Percentiles rank a stretch among this genome's conserved stretches.
Evolutionary conservation across 1,140 invertebrate species (phyloP).

Genomic region (Anagrus nilaparvatae): DNA sequence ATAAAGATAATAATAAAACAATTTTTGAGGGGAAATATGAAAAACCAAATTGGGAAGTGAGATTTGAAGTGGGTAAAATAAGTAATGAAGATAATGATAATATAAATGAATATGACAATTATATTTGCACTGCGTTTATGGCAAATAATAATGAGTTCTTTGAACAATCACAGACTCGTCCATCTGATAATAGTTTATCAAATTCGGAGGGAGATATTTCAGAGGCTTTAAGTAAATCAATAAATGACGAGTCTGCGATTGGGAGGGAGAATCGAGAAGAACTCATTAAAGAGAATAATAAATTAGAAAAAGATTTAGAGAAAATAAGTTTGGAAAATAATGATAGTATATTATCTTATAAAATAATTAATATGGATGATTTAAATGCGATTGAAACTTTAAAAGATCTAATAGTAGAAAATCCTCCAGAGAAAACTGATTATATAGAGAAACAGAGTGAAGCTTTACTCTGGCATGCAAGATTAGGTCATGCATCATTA

Average conservation of each 20-base stretch:
- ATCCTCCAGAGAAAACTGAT: conserved; percentile 4
- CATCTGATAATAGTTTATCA: conserved; percentile 1
- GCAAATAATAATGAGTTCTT: conserved; percentile 4
- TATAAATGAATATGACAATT: neutral
- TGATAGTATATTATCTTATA: too few relatives aligned
- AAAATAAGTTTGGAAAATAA: too few relatives aligned
- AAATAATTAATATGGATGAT: too few relatives aligned
- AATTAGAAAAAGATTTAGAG: too few relatives aligned
- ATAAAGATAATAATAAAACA: conserved; percentile 15
- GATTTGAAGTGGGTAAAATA: conserved; percentile 12
- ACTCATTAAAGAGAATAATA: conserved; percentile 7
- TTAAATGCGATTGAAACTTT: neutral
- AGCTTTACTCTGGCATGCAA: conserved; percentile 20
- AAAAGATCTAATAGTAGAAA: conserved; percentile 8
- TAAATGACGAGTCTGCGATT: conserved; percentile 15
- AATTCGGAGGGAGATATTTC: conserved; percentile 12
- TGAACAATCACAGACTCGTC: conserved; percentile 13
- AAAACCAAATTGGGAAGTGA: conserved; percentile 17
- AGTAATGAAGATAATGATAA: neutral
- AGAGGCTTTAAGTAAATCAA: conserved; percentile 1
- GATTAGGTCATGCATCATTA: conserved; percentile 21
- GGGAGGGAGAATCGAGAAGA: conserved; percentile 17
- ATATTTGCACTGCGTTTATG: neutral
- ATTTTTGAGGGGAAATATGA: conserved; percentile 16
- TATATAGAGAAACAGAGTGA: conserved; percentile 11